Evolutionary conservation across 2,113 vertebrate species (phyloP), one percentile per base, ranked within the genome.

Genomic region (Limnothrissa miodon): DNA sequence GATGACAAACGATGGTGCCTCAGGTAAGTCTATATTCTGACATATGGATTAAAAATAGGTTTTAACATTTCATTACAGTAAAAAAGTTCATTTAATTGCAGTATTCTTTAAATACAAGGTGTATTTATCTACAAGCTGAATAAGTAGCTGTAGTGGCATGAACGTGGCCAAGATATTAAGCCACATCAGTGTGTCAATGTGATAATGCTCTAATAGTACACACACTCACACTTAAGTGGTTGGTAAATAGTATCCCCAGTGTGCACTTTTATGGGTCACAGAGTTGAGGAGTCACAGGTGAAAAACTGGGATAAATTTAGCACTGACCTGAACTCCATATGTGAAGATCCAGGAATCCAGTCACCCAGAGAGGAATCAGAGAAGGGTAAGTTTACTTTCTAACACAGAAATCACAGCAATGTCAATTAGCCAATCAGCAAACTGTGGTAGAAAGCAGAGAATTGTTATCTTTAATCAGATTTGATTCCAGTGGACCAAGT

Each of bases 1-100:
- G 92, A 95, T 0, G 96, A 98, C 89, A 87, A 86, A 80, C 95
- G 98, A 13, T 93, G 94, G 93, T 99, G 97, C 89, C 97, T 98
- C 91, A 97, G 98, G 98, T 99, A 92, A 36, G 66, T 17, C 66
- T 4, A 36, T 33, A 74, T 17, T 33, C 36, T 8, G 29, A 74
- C 33, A 33, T 10, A 29, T 36, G 51, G 51, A 23, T 4, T 19
- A 53, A 56, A 51, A 3, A 56, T 56, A 48, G 19, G 2, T 6
- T 56, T 56, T 56, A 19, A 23, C 23, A 17, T 48, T 15, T 56
- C 19, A 56, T 23, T 2, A 56, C 19, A 21, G 51, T 56, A 56
- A 56, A 5, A 19, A 56, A 23, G 51, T 56, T 4, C 23, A 56
- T 0, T 56, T 56, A 21, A 21, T 23, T 21, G 19, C 51, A 56